Evolutionary conservation across 2,888 invertebrate species (phyloP), one percentile per base, ranked within the genome.

Genomic region (Caenorhabditis wallacei): DNA sequence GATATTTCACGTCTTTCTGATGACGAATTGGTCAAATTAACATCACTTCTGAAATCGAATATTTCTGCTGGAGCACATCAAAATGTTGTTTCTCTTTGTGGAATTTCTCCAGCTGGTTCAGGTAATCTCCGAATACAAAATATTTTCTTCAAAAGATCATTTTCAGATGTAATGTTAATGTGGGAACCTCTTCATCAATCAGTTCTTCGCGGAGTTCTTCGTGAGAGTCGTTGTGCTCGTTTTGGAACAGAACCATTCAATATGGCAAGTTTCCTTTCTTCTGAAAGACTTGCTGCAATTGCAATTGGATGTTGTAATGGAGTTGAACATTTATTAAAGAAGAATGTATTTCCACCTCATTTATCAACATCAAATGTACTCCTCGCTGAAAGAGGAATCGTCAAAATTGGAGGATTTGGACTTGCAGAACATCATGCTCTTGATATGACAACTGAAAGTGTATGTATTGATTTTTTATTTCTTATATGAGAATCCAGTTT

Each of bases 331-430:
- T 59, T 85, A 18, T 24, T 81, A 11, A 70, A 69, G n/a, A 72
- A 72, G 40, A 69, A 64, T 26, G 76, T 85, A 0, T 75, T 72
- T 35, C 83, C 83, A 18, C 8, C 48, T 10, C 82, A 81, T 70
- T 53, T 85, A 16, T 74, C 76, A 2, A 68, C 85, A 13, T 76
- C 81, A 26, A 85, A 85, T 53, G 80, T 85, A 1, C 56, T 85
- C 10, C 70, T 85, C 11, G 85, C 83, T 26, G 85, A 85, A 37
- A 66, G 85, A 63, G 85, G 85, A 26, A 78, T 80, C 26, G 85
- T 85, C 1, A 83, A 84, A 37, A 84, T 85, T 40, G 64, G 79
- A 53, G 84, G 83, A 11, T 84, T 85, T 37, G 85, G 85, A 7
- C 59, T 85, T 1, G 83, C 81, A 5, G 83, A 85, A 16, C 81